Base-by-base conservation (phyloP, 2,888 invertebrate genomes). In the Thelaira solivaga region DNA sequence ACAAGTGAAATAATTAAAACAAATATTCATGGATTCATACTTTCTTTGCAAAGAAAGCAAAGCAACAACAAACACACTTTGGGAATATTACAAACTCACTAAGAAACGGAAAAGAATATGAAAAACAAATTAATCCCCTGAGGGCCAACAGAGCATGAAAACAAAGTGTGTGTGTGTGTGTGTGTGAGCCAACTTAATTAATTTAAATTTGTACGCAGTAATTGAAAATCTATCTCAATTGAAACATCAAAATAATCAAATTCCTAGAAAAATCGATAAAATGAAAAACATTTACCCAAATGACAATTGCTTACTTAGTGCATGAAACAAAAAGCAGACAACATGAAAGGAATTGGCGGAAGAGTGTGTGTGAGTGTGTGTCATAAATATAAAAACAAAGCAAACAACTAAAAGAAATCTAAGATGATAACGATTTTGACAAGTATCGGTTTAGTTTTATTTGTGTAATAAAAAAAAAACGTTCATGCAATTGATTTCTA, bases 391-490 rank as follows among this genome's bases (percentile, higher is more conserved):
- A 26, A 39, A 39, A 47, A 39, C 20, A 26, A 13, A 26, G 45
- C 18, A 18, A 47, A 29, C 2, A 4, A 31, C 29, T 10, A 43
- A 49, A 24, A 24, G 26, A 45, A 61, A 68, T 45, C 36, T 53
- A 55, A 74, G 59, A 69, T 62, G 77, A 77, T 68, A 68, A 69
- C 74, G 74, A 69, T 78, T 78, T 65, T 74, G 78, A 65, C 69
- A 78, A 78, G 64, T 78, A 53, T 65, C 69, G 65, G 69, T 69
- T 78, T 69, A 61, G 64, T 78, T 69, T 78, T 74, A 78, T 74
- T 43, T 69, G 59, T 78, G 16, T 34, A 43, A 73, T 65, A 55
- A 78, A 53, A 71, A 34, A 39, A 24, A 18, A 49, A 55, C 53
- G 64, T 77, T 73, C 77, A 65, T 73, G 49, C 69, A 74, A 78